phyloP scores from a whole-genome alignment of 1,140 invertebrate genomes.

The Vollenhovia emeryi region DNA sequence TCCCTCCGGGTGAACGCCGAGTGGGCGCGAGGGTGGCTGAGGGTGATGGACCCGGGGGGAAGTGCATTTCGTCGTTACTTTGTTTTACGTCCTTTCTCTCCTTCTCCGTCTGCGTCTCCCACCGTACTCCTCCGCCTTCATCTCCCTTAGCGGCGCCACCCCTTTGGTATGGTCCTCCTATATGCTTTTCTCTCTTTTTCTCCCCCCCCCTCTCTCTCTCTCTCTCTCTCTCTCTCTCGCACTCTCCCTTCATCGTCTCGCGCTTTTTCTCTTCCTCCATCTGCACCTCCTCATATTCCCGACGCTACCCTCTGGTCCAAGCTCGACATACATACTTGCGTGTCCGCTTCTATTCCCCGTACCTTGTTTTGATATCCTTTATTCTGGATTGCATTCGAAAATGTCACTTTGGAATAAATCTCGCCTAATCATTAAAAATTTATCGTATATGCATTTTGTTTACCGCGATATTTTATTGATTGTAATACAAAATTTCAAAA shows the following conservation, averaged over 20 bases:
- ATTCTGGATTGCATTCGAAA: slow-evolving; percentile 8
- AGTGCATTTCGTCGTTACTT: slow-evolving; percentile 85
- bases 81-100: slow-evolving; percentile 82
- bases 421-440: slow-evolving; percentile 21
- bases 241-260: slow-evolving; percentile 39
- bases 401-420: slow-evolving; percentile 1
- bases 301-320: slow-evolving; percentile 37
- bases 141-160: slow-evolving; percentile 61
- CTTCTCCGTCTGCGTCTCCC: slow-evolving; percentile 42
- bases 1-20: slow-evolving; percentile 77
- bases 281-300: slow-evolving; percentile 19
- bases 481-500: not conserved
- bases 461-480: not conserved
- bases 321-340: slow-evolving; percentile 13
- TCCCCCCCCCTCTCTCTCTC: not conserved
- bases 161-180: slow-evolving; percentile 43
- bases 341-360: slow-evolving; percentile 1
- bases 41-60: slow-evolving; percentile 65
- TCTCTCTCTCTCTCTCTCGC: not conserved
- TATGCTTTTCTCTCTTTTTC: not conserved
- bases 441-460: not conserved
- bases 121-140: slow-evolving; percentile 32
- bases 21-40: slow-evolving; percentile 59
- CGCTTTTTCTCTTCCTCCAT: slow-evolving; percentile 46
- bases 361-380: slow-evolving; percentile 27